Conservation (phyloP, 1,140 invertebrate species). For the Plectrocnemia conspersa region DNA sequence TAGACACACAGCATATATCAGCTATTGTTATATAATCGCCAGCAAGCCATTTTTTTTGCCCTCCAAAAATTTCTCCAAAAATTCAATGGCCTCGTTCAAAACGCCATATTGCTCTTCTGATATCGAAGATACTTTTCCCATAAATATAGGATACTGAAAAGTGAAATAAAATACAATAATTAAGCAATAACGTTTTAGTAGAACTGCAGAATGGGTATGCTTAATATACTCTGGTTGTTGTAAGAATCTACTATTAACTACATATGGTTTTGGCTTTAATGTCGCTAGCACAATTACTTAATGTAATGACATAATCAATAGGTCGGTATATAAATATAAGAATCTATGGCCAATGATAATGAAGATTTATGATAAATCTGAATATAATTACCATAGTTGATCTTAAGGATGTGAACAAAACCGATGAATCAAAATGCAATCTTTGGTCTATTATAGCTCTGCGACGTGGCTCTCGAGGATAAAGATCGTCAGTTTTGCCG, state of each 20-base stretch:
- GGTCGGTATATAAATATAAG: too few relatives aligned
- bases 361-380: background rate
- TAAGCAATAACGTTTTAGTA: background rate
- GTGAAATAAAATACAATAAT: background rate
- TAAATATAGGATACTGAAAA: conserved; percentile 4
- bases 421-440: conserved; percentile 55
- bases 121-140: background rate
- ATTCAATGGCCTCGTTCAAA: conserved; percentile 41
- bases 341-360: background rate
- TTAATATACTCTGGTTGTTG: too few relatives aligned
- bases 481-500: conserved; percentile 48
- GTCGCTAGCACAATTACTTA: background rate
- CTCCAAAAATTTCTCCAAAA: conserved; percentile 42
- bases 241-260: background rate
- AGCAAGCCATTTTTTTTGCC: conserved; percentile 42
- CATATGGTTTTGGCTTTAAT: background rate
- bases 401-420: conserved; percentile 42
- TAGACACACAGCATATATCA: conserved; percentile 40
- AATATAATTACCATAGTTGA: conserved; percentile 38
- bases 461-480: conserved; percentile 52
- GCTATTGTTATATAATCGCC: conserved; percentile 40
- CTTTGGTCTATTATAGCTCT: conserved; percentile 54
- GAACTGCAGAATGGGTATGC: too few relatives aligned
- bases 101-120: conserved; percentile 36
- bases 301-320: too few relatives aligned